Conservation (phyloP, 2,888 invertebrate genomes). For the Drosophila antonietae region DNA sequence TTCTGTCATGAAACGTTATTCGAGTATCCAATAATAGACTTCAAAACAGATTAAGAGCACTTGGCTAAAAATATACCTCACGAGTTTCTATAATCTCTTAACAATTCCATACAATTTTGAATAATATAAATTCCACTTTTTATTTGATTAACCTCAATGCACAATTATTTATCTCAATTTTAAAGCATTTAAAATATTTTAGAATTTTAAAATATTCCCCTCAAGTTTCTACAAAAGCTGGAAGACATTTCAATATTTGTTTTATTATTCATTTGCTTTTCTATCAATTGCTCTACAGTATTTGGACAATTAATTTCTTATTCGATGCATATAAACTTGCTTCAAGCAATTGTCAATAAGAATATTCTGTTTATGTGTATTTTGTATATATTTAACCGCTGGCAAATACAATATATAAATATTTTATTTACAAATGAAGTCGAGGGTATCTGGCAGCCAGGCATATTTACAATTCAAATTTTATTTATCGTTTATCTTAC, state of each 20-base stretch:
- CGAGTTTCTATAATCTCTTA: not conserved
- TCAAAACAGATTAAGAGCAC: not conserved
- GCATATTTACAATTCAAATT: not conserved
- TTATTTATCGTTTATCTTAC: not conserved
- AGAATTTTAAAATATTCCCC: too few species aligned
- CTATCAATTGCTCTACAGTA: not conserved
- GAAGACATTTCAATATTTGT: not conserved
- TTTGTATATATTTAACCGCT: not conserved
- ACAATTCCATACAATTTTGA: not conserved
- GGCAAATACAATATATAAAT: slow-evolving; percentile 3
- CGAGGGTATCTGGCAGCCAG: not conserved
- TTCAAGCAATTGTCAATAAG: slow-evolving; percentile 13
- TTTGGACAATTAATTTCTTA: not conserved
- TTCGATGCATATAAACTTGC: too few species aligned
- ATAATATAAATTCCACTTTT: not conserved
- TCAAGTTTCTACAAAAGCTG: not conserved
- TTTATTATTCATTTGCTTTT: not conserved
- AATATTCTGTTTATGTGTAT: slow-evolving; percentile 3
- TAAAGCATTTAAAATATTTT: too few species aligned
- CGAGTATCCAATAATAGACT: not conserved
- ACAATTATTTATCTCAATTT: not conserved
- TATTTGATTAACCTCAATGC: not conserved
- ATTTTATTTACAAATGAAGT: not conserved
- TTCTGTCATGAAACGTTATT: not conserved
- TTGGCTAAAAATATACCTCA: not conserved